A percentile compares a stretch with the other conserved stretches of the same genome.
phyloP scores from a whole-genome alignment of 2,888 invertebrate genomes.

The Ophion obscuratus region DNA sequence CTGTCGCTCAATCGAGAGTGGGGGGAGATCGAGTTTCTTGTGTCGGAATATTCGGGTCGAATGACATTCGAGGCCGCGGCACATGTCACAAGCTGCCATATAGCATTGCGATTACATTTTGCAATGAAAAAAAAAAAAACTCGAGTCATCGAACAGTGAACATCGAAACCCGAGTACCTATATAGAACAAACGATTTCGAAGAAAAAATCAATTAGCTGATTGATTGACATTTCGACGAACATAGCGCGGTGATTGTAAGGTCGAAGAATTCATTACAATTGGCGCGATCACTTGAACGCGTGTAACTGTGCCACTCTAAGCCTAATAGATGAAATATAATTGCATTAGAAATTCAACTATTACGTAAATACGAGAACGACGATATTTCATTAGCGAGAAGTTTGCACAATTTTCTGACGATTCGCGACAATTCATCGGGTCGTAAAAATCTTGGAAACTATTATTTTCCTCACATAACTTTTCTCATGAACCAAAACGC shows the following conservation, averaged over 20 bases:
- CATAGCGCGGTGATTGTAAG: neutral
- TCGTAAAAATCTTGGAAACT: neutral
- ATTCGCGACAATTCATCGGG: neutral
- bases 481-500: no score
- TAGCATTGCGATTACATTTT: slow-evolving; percentile 30
- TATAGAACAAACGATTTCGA: slow-evolving; percentile 7
- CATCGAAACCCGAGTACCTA: neutral
- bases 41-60: slow-evolving; percentile 58
- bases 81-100: slow-evolving; percentile 17
- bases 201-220: slow-evolving; percentile 15
- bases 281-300: neutral
- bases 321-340: neutral
- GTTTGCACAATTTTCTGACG: neutral
- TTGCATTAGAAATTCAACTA: neutral
- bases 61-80: slow-evolving; percentile 57
- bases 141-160: neutral
- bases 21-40: slow-evolving; percentile 55
- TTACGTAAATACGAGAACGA: neutral
- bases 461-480: neutral
- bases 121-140: slow-evolving; percentile 28
- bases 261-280: slow-evolving; percentile 9
- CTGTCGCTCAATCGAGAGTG: neutral
- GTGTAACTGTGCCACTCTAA: neutral
- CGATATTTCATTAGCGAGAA: neutral
- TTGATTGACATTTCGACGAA: neutral